Base-by-base conservation (phyloP, 2,888 invertebrate species). In the Coenonympha arcania region DNA sequence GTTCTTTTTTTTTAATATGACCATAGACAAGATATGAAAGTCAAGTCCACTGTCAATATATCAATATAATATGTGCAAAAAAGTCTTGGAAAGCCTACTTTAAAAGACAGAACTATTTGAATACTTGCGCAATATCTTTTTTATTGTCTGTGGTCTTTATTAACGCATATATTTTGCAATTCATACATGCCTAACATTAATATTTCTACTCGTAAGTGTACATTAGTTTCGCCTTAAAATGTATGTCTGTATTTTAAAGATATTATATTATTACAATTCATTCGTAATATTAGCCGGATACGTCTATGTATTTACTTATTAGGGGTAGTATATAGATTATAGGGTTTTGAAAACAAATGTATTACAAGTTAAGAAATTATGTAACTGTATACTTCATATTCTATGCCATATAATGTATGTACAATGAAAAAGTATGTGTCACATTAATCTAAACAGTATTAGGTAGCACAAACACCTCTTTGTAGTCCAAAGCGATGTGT, bases 251-350 rank as follows among this genome's bases (percentile, higher is more conserved):
- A 49, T 54, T 58, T 62, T 31, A 44, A 58, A 66, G 70, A 69
- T 83, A 74, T 83, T 81, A 78, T 74, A 84, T 79, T 79, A 69
- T 59, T 69, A 73, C 82, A 81, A 84, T 86, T 85, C 80, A 85
- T 86, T 84, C 80, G 56, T 24, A 15, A 24, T 39, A 24, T 11
- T 37, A 39, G 22, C 4, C 39, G 9, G 5, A 24, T 60, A 58
- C 75, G 76, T 64, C 70, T 76, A 64, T 77, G 66, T 69, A 69
- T 72, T 78, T 76, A 75, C 66, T 69, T 68, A 72, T 78, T 76
- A 75, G 66, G 64, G 62, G 76, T 84, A 84, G 82, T 69, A 70
- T 74, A 68, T 81, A 80, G n/a, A n/a, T n/a, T n/a, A 69, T 82
- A 80, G 77, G 71, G 67, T 73, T 79, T 75, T 69, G 67, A 71